Conservation (phyloP, 2,888 invertebrate species). For the Empis stercorea region DNA sequence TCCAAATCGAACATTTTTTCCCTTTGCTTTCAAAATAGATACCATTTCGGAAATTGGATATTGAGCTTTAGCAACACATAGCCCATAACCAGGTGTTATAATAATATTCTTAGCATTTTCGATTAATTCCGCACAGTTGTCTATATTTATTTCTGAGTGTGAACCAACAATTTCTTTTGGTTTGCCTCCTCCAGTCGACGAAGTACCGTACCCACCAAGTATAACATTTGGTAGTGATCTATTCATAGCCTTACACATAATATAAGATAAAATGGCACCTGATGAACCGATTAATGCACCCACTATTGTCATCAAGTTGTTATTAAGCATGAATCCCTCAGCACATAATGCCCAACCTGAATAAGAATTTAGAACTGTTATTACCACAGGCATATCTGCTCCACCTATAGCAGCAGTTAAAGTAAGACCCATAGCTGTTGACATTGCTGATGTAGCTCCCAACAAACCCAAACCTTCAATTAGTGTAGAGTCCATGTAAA, state of each 20-base stretch:
- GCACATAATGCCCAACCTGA: conserved; percentile 90
- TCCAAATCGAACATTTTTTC: conserved; percentile 76
- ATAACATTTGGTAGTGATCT: conserved; percentile 79
- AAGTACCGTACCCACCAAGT: conserved; percentile 74
- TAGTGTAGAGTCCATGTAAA: conserved; percentile 48
- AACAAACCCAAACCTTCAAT: conserved; percentile 59
- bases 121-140: conserved; percentile 63
- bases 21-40: conserved; percentile 51
- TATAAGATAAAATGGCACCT: conserved; percentile 84
- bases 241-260: conserved; percentile 86
- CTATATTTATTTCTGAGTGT: conserved; percentile 67
- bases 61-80: conserved; percentile 86
- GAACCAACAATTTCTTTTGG: conserved; percentile 67
- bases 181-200: conserved; percentile 56
- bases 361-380: conserved; percentile 84
- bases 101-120: conserved; percentile 68
- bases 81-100: conserved; percentile 79
- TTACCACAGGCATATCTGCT: conserved; percentile 89
- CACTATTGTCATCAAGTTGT: conserved; percentile 82
- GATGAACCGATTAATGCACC: conserved; percentile 84
- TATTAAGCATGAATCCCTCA: conserved; percentile 88
- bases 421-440: conserved; percentile 72
- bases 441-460: conserved; percentile 61
- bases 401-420: conserved; percentile 83
- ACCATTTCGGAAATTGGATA: conserved; percentile 86